These are phyloP conservation scores for Pedetes capensis DNA, from an alignment of 2,113 vertebrate species.

Conservation along the genomic window DNA sequence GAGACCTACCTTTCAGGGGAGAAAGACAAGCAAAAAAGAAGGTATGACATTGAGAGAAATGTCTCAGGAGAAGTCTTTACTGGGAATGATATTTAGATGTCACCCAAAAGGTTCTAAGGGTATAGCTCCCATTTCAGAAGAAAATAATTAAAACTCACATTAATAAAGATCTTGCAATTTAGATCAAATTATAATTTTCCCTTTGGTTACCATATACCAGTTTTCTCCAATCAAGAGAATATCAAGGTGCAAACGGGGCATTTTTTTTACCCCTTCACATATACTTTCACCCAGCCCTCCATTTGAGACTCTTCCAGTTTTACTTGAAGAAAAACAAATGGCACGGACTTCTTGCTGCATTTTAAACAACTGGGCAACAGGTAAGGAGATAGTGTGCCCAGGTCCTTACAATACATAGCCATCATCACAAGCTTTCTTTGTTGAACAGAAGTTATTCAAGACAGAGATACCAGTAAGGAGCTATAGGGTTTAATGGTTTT, in stretches of 20 bases:
- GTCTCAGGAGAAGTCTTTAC: conserved; percentile 34
- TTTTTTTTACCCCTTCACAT: not conserved
- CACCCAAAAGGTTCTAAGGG: conserved; percentile 31
- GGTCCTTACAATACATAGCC: not conserved
- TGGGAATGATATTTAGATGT: conserved; percentile 22
- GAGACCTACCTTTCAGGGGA: not conserved
- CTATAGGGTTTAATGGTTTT: not conserved
- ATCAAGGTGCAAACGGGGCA: not conserved
- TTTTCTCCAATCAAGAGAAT: conserved; percentile 4
- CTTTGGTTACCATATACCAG: conserved; percentile 20
- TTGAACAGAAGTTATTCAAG: not conserved
- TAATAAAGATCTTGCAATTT: conserved; percentile 67
- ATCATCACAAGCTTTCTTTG: not conserved
- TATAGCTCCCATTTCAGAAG: conserved; percentile 70
- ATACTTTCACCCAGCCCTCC: not conserved
- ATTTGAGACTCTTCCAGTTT: not conserved
- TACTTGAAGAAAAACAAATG: not conserved
- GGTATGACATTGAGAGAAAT: not conserved
- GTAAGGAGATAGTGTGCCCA: not conserved
- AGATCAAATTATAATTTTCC: conserved; percentile 61
- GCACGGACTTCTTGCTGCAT: not conserved
- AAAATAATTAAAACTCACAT: conserved; percentile 70
- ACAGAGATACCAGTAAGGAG: not conserved
- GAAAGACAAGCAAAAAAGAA: not conserved
- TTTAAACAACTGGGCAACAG: not conserved